These are phyloP conservation scores for Clanis bilineata DNA, from an alignment of 2,888 invertebrate species.

Conservation along the genomic window DNA sequence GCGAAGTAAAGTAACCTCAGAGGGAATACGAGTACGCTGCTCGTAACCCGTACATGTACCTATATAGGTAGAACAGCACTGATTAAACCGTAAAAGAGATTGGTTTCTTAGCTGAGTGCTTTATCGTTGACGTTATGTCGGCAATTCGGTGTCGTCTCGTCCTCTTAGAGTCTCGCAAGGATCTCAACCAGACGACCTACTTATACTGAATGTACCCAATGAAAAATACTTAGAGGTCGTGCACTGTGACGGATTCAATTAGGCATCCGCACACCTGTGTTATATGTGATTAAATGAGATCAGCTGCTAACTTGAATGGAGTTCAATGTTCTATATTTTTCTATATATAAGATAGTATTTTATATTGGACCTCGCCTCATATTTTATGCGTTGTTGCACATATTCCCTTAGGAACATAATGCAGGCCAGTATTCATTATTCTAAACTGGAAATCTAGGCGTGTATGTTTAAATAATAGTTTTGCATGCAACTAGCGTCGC, in stretches of 20 bases:
- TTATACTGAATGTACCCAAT: conserved; percentile 16
- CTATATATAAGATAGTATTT: no score
- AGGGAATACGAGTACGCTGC: conserved; percentile 8
- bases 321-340: no score
- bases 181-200: conserved; percentile 28
- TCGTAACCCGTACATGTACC: conserved; percentile 35
- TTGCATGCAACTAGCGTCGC: background rate
- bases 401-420: conserved; percentile 2
- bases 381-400: background rate
- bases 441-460: background rate
- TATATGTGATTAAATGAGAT: no score
- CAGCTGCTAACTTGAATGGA: no score
- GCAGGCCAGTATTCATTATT: conserved; percentile 1
- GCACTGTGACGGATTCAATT: background rate
- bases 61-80: conserved; percentile 63
- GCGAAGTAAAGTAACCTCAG: conserved; percentile 19
- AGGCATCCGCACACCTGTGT: background rate
- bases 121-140: conserved; percentile 73
- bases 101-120: conserved; percentile 72
- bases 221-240: conserved; percentile 12
- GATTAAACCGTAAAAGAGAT: conserved; percentile 80
- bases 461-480: background rate
- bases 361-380: no score
- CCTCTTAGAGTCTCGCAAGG: conserved; percentile 30
- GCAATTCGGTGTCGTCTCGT: conserved; percentile 62